Percentiles rank a stretch among this genome's conserved stretches.
phyloP scores from a whole-genome alignment of 1,140 invertebrate genomes.

The Sycophila sp. region DNA sequence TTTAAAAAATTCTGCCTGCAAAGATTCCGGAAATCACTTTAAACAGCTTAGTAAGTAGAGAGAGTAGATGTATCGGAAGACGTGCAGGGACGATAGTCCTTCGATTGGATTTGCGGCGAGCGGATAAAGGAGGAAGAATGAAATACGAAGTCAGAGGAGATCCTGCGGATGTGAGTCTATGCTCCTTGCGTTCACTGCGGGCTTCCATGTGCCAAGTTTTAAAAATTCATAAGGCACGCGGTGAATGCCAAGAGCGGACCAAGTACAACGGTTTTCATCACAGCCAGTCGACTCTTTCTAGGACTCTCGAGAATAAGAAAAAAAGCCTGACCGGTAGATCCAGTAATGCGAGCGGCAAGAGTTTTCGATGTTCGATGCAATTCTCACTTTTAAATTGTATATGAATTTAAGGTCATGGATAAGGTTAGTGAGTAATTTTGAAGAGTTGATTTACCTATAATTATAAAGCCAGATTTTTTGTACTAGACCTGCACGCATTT shows the following conservation, averaged over 20 bases:
- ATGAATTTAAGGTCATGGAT: no score
- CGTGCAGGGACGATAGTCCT: neutral
- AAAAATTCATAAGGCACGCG: conserved; percentile 91
- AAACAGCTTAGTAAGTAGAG: neutral
- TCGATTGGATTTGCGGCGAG: neutral
- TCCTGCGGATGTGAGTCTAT: conserved; percentile 58
- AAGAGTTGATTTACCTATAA: neutral
- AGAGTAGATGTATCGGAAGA: neutral
- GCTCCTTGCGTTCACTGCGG: conserved; percentile 90
- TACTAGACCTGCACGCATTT: conserved; percentile 14
- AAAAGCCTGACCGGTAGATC: no score
- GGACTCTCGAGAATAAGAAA: no score
- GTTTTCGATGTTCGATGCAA: no score
- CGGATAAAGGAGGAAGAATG: neutral
- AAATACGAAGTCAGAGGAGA: conserved; percentile 12
- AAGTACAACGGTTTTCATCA: conserved; percentile 62
- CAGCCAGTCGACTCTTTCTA: neutral
- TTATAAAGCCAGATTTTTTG: neutral
- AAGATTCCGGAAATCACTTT: neutral
- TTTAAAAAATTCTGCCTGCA: no score
- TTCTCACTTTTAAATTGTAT: no score
- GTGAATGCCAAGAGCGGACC: conserved; percentile 95
- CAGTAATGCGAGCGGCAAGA: no score
- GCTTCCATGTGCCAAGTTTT: conserved; percentile 81
- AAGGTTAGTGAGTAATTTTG: conserved; percentile 18